Base-by-base conservation (phyloP, 2,888 invertebrate genomes). In the Meliscaeva auricollis region DNA sequence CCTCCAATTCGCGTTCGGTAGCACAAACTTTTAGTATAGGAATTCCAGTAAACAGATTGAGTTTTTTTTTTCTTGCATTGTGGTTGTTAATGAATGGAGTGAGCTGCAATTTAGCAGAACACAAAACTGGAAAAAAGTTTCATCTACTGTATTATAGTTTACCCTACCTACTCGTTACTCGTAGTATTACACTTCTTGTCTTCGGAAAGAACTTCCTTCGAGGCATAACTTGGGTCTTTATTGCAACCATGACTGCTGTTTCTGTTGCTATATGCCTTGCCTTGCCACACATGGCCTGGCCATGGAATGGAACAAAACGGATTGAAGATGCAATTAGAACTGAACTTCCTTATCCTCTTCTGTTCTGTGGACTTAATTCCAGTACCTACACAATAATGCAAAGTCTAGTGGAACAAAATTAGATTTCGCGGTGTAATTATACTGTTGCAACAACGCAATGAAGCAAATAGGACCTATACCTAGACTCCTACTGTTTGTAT, bases 371-470 rank as follows among this genome's bases (percentile, higher is more conserved):
- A 73, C 72, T 85, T 81, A 81, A 85, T 81, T 85, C 73, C 85
- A 48, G 64, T 58, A 22, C 3, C 3, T 11, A 13, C 9, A 38
- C 32, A 50, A 46, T 50, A 77, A 85, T 75, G 76, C 76, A 76
- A 72, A 81, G 76, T 81, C 85, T 85, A 76, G 81, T 81, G 73
- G 56, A 81, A 73, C 85, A 69, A 85, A 85, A 85, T 85, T 85
- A 85, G 85, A 85, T 85, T 85, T 85, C 81, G 81, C 81, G 73
- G 81, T 62, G 73, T 81, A 85, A 81, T 85, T 85, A 85, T 72
- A 70, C 48, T 44, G 56, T 66, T 62, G 41, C 64, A 50, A 48
- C 72, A 54, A 76, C 48, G 62, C 46, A 30, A 64, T 38, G 13
- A 30, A 54, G 66, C 56, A 70, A 30, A 52, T 54, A 68, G 74